A percentile compares a stretch with the other conserved stretches of the same genome.
Evolutionary conservation across 2,888 invertebrate species (phyloP).

Genomic region (Tortricodes alternella): DNA sequence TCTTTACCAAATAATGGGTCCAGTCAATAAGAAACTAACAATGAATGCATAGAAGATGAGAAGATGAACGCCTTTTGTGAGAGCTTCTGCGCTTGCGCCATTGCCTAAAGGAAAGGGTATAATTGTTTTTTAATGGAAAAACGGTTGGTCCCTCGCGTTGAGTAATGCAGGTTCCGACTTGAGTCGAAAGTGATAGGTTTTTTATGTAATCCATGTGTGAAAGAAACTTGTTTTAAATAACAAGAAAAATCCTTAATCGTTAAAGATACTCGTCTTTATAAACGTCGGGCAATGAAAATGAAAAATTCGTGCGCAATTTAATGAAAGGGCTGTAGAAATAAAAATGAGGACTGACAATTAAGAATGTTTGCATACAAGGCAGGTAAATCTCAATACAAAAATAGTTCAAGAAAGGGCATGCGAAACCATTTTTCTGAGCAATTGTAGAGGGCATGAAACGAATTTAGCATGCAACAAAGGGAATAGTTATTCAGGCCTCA

Average conservation of each 20-base stretch:
- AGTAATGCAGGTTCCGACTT: constrained; percentile 37
- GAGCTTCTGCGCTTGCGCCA: constrained; percentile 33
- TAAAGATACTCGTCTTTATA: too few species aligned
- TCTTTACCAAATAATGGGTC: constrained; percentile 11
- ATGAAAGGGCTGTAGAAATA: too few species aligned
- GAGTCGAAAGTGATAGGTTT: constrained; percentile 32
- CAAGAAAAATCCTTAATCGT: neutral
- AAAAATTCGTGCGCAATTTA: too few species aligned
- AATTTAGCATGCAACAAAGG: constrained; percentile 29
- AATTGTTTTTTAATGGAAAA: constrained; percentile 56
- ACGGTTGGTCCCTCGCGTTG: constrained; percentile 40
- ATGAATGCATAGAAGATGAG: constrained; percentile 22
- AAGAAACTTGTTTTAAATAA: neutral
- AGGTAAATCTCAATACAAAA: neutral
- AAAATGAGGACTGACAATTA: too few species aligned
- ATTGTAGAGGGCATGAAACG: constrained; percentile 13
- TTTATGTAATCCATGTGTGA: constrained; percentile 8
- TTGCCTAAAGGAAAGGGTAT: constrained; percentile 42
- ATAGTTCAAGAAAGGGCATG: constrained; percentile 6
- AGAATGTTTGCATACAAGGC: neutral
- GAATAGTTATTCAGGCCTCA: constrained; percentile 19
- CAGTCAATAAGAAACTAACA: constrained; percentile 32
- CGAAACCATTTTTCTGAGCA: constrained; percentile 14
- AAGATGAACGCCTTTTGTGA: constrained; percentile 37
- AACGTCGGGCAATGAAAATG: neutral